Evolutionary conservation across 2,888 invertebrate species (phyloP).

Genomic region (Homarus gammarus): DNA sequence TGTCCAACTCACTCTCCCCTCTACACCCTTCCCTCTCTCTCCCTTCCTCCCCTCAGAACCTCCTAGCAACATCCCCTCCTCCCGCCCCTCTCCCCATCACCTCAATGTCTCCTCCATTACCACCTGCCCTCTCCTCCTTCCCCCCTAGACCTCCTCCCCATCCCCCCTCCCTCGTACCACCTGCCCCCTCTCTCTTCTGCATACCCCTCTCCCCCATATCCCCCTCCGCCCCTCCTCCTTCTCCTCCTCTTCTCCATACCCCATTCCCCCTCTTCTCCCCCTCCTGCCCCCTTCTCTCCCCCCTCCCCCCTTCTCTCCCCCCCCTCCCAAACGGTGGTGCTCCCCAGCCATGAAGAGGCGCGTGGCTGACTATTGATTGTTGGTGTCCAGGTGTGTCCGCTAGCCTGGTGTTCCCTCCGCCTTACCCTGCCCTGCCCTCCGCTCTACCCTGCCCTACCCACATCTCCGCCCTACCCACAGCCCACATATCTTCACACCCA

Average conservation of each 20-base stretch:
- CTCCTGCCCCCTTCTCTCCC: neutral
- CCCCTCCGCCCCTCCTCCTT: neutral
- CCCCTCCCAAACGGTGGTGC: too few species aligned
- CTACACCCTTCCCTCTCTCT: constrained; percentile 9
- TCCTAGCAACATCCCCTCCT: neutral
- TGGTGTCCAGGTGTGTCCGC: neutral
- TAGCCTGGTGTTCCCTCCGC: neutral
- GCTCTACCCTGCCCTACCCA: too few species aligned
- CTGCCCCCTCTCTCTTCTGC: neutral
- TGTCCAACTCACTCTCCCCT: neutral
- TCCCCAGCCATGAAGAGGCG: too few species aligned
- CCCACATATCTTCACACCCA: too few species aligned
- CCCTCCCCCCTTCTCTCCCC: neutral
- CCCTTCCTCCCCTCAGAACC: neutral
- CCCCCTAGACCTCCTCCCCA: neutral
- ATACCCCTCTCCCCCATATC: constrained; percentile 23
- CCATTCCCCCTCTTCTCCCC: neutral
- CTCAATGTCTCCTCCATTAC: too few species aligned
- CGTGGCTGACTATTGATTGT: too few species aligned
- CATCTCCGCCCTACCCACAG: too few species aligned
- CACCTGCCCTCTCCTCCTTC: constrained; percentile 78
- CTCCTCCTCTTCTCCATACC: neutral
- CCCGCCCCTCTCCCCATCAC: neutral
- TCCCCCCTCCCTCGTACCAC: neutral
- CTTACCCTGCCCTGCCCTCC: neutral